Evolutionary conservation across 2,888 invertebrate genomes (phyloP), one percentile per base, ranked within the genome.

Genomic region (Gymnoscelis rufifasciata): DNA sequence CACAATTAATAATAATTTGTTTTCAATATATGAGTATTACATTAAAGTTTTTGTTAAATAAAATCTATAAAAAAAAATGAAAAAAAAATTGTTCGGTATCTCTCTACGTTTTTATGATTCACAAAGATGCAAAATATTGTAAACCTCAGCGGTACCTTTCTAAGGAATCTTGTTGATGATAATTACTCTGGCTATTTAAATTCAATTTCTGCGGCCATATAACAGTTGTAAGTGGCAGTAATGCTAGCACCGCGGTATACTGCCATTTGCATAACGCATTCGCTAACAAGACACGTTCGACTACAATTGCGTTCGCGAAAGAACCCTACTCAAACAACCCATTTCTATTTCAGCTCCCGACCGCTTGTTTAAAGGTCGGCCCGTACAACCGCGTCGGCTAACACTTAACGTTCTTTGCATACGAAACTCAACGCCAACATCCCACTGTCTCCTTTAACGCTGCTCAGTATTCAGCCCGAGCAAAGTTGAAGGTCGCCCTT

Each of bases 391-490:
- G 81, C 83, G 80, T 72, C 80, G 83, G 83, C 83, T 83, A 83
- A 82, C 82, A 84, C 82, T 83, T 86, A 79, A 86, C 88, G 86
- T 84, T 83, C 87, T 88, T 88, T 88, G 88, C 87, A 88, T 87
- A 87, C 87, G 79, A 83, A 87, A 84, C 74, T 72, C 71, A 69
- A 74, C 74, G 68, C 74, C 76, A 74, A 78, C 78, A 78, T 78
- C 70, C 70, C 70, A 74, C 73, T 81, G 78, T 81, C 82, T 78
- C 78, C 76, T 84, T 82, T 83, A 80, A 76, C 69, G 64, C 78
- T 76, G 64, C 76, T 86, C 79, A 71, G 77, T 86, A 87, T 87
- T 87, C 86, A 69, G 71, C 60, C 60, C 71, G 69, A 67, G 75
- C 65, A 42, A 66, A 76, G 75, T 77, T 83, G 84, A 87, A 86